A percentile compares a stretch with the other conserved stretches of the same genome.
Evolutionary conservation across 2,888 invertebrate species (phyloP).

Genomic region (Phania funesta): DNA sequence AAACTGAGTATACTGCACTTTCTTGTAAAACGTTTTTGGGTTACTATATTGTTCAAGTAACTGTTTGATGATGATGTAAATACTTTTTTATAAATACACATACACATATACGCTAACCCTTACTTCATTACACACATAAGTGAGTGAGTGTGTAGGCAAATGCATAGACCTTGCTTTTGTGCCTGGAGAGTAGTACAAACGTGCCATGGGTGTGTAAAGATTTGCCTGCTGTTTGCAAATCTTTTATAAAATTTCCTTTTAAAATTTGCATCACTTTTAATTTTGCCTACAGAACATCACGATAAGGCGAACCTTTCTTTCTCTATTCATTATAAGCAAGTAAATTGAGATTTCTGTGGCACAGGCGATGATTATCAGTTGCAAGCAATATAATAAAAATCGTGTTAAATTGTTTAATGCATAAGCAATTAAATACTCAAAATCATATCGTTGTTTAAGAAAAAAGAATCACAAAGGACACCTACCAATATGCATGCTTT

Average conservation of each 20-base stretch:
- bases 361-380: slow-evolving; percentile 43
- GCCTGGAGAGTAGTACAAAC: slow-evolving; percentile 53
- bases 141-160: neutral
- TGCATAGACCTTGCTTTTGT: slow-evolving; percentile 36
- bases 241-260: slow-evolving; percentile 56
- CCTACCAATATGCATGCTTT: too few relatives aligned
- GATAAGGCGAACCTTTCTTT: slow-evolving; percentile 52
- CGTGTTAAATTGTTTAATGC: slow-evolving; percentile 57
- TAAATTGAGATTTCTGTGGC: neutral
- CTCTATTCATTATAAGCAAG: slow-evolving; percentile 1
- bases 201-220: neutral
- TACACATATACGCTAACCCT: too few relatives aligned
- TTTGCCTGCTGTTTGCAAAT: slow-evolving; percentile 19
- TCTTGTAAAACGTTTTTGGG: slow-evolving; percentile 68
- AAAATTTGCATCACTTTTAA: slow-evolving; percentile 61
- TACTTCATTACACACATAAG: too few relatives aligned
- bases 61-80: slow-evolving; percentile 11
- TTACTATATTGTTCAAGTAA: slow-evolving; percentile 36
- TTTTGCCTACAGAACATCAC: slow-evolving; percentile 51
- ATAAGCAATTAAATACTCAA: slow-evolving; percentile 61
- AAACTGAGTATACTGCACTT: slow-evolving; percentile 73
- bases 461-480: neutral
- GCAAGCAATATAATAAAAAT: slow-evolving; percentile 18
- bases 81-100: neutral
- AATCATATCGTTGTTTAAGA: slow-evolving; percentile 7